phyloP scores from a whole-genome alignment of 2,797 vertebrate genomes.

The Artibeus jamaicensis region DNA sequence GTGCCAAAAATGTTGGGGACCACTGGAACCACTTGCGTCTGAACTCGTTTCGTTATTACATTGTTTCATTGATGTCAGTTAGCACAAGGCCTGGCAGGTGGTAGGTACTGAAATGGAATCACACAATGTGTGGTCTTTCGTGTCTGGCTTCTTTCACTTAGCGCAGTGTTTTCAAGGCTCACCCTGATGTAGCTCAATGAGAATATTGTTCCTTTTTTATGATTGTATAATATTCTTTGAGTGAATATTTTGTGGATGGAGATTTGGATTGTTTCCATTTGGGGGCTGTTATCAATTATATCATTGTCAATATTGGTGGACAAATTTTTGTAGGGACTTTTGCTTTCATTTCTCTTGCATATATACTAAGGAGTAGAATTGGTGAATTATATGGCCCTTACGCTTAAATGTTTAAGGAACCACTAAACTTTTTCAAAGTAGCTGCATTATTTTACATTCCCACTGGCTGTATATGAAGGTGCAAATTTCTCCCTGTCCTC shows the following conservation, averaged over 20 bases:
- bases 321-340: background rate
- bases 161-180: background rate
- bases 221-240: background rate
- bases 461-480: background rate
- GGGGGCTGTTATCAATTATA: background rate
- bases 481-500: background rate
- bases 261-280: background rate
- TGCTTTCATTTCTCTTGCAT: background rate
- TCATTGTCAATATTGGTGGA: background rate
- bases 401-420: background rate
- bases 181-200: background rate
- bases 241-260: background rate
- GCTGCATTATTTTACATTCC: background rate
- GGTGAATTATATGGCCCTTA: background rate
- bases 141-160: background rate
- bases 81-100: background rate
- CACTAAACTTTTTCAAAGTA: background rate
- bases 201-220: background rate
- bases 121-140: background rate
- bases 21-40: background rate
- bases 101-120: background rate
- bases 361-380: background rate
- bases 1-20: background rate
- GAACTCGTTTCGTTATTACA: background rate
- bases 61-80: background rate